Percentiles rank a stretch among this genome's conserved stretches.
Evolutionary conservation across 2,797 vertebrate species (phyloP).

Genomic region (Melopsittacus undulatus): DNA sequence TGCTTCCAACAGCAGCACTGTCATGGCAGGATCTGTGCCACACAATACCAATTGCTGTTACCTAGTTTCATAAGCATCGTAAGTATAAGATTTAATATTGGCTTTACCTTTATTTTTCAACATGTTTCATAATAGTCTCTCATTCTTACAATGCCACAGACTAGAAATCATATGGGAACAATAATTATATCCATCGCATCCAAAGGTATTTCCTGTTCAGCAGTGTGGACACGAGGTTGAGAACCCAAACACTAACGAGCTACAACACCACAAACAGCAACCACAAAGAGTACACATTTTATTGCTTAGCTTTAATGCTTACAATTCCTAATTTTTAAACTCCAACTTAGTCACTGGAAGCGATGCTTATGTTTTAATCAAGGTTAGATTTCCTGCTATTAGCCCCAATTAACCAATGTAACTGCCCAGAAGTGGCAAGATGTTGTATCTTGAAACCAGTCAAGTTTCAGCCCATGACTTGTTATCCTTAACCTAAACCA

Average conservation of each 20-base stretch:
- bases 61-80: neutral
- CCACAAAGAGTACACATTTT: neutral
- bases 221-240: neutral
- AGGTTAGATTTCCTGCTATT: neutral
- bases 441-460: neutral
- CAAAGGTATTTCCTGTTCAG: neutral
- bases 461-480: neutral
- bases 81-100: accelerated
- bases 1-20: neutral
- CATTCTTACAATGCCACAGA: accelerated
- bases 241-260: neutral
- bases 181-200: neutral
- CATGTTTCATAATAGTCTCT: accelerated
- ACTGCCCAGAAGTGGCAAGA: neutral
- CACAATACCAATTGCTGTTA: neutral
- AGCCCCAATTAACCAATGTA: neutral
- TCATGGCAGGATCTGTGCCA: neutral
- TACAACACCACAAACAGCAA: accelerated
- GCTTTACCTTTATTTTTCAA: neutral
- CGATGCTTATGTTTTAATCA: accelerated
- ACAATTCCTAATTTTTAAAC: neutral
- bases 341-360: neutral
- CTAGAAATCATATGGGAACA: neutral
- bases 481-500: neutral
- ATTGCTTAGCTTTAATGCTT: neutral